Percentiles rank a stretch among this genome's conserved stretches.
Conservation (phyloP, 2,113 vertebrate species). For the Callipepla californica region DNA sequence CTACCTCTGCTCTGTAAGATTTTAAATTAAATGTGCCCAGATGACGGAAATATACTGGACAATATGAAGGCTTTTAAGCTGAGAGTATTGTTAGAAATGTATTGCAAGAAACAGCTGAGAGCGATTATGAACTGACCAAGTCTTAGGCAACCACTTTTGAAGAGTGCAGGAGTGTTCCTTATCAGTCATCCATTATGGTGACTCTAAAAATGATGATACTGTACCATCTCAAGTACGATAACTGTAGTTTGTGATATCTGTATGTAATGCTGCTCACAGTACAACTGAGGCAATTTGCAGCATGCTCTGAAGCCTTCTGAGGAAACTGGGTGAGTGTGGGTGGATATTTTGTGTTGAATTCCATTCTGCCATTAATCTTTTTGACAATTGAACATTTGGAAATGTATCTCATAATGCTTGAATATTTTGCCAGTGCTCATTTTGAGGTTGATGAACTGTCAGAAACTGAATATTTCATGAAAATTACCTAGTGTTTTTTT, state of each 20-base stretch:
- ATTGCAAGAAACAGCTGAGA: not conserved
- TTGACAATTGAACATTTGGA: slow-evolving; percentile 9
- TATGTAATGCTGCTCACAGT: not conserved
- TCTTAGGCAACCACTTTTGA: not conserved
- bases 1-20: not conserved
- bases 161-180: not conserved
- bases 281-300: not conserved
- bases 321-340: not conserved
- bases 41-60: not conserved
- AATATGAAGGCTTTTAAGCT: not conserved
- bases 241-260: not conserved
- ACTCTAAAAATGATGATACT: not conserved
- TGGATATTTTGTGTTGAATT: not conserved
- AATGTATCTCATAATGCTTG: not conserved
- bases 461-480: not conserved
- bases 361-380: not conserved
- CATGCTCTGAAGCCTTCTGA: not conserved
- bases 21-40: not conserved
- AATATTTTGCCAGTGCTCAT: not conserved
- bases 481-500: not conserved
- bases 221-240: not conserved
- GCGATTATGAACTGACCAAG: not conserved
- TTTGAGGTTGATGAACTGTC: not conserved
- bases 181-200: not conserved
- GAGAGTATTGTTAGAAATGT: not conserved